Evolutionary conservation across 2,797 vertebrate genomes (phyloP).

Genomic region (Somateria mollissima): DNA sequence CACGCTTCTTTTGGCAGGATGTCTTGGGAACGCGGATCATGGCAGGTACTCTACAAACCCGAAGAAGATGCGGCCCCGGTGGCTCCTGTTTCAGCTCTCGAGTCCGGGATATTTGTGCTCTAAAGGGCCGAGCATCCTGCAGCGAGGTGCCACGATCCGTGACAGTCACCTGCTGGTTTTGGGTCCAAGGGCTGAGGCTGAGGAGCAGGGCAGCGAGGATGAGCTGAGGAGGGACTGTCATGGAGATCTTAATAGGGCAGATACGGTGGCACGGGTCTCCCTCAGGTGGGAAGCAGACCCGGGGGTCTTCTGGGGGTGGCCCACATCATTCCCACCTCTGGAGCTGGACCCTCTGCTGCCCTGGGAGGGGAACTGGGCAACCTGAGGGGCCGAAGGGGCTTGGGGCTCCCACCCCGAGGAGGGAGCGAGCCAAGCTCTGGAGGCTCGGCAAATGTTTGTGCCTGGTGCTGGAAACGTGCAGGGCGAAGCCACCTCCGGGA

Average conservation of each 20-base stretch:
- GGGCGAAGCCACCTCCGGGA: not conserved
- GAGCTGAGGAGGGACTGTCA: rapidly evolving
- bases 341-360: not conserved
- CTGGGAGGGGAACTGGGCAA: not conserved
- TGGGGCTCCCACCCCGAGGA: not conserved
- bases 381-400: not conserved
- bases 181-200: not conserved
- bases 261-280: rapidly evolving
- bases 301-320: not conserved
- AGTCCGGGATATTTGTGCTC: not conserved
- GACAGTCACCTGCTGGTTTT: not conserved
- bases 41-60: not conserved
- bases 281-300: rapidly evolving
- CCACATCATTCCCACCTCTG: not conserved
- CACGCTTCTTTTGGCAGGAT: not conserved
- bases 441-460: rapidly evolving
- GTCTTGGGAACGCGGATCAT: not conserved
- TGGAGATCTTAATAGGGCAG: rapidly evolving
- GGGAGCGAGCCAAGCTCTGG: rapidly evolving
- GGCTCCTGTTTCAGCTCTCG: not conserved
- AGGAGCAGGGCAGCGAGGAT: not conserved
- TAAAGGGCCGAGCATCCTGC: rapidly evolving
- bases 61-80: not conserved
- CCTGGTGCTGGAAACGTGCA: not conserved
- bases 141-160: rapidly evolving